These are phyloP conservation scores for Muricea muricata DNA, from an alignment of 92 coral and sea anemone genomes.

Conservation along the genomic window DNA sequence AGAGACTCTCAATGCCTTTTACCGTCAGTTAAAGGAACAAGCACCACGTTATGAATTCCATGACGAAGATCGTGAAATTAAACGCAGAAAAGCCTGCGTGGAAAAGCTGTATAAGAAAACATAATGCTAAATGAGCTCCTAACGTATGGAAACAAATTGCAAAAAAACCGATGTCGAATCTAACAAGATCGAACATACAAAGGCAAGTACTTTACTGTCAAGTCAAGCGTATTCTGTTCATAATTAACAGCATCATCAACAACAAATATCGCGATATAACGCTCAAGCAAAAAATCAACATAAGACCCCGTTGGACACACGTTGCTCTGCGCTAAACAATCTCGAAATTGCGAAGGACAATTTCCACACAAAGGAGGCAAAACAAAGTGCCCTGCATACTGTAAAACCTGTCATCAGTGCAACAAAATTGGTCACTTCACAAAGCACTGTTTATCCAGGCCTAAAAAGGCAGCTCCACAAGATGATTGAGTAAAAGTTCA, in stretches of 20 bases:
- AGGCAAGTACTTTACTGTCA: background rate
- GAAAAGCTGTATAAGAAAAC: constrained; percentile 41
- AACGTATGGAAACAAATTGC: constrained; percentile 6
- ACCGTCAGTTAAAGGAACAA: constrained; percentile 38
- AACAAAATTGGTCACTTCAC: background rate
- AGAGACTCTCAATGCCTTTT: too few species aligned
- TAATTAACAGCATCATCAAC: background rate
- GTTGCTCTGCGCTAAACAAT: too few species aligned
- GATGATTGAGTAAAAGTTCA: too few species aligned
- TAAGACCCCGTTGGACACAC: too few species aligned
- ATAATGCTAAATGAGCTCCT: too few species aligned
- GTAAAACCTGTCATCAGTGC: constrained; percentile 7
- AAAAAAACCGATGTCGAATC: constrained; percentile 14
- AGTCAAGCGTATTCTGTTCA: background rate
- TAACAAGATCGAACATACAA: constrained; percentile 12
- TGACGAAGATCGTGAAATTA: constrained; percentile 49
- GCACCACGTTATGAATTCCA: constrained; percentile 23
- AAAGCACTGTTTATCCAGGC: too few species aligned
- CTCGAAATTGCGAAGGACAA: too few species aligned
- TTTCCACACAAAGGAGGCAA: constrained; percentile 40
- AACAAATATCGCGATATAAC: constrained; percentile 25
- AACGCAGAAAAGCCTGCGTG: constrained; percentile 50
- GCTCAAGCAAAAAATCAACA: too few species aligned
- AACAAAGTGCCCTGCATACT: constrained; percentile 42
- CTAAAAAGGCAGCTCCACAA: too few species aligned